Evolutionary conservation across 1,140 invertebrate species (phyloP).

Genomic region (Onthophagus taurus): DNA sequence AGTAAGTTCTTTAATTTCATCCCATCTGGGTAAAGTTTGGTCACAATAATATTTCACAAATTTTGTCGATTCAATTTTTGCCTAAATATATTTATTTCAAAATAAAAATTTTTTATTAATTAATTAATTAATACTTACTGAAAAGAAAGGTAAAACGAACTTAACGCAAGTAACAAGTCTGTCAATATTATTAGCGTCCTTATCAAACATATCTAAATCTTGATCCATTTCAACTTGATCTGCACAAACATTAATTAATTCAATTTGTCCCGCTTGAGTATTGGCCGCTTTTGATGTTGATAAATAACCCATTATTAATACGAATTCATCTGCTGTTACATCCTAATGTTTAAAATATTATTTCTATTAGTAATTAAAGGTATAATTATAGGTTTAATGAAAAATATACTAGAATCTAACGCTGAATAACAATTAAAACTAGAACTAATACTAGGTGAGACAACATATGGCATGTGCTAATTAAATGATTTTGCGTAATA

Average conservation of each 20-base stretch:
- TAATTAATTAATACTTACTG: slow-evolving; percentile 54
- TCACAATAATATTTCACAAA: slow-evolving; percentile 84
- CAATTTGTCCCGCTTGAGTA: slow-evolving; percentile 72
- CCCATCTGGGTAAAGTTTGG: slow-evolving; percentile 64
- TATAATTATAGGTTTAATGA: too few relatives aligned
- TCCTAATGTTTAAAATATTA: slow-evolving; percentile 46
- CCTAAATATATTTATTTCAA: slow-evolving; percentile 43
- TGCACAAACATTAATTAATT: slow-evolving; percentile 74
- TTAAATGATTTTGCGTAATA: too few relatives aligned
- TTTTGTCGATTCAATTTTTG: slow-evolving; percentile 75
- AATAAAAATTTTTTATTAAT: neutral
- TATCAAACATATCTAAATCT: slow-evolving; percentile 64
- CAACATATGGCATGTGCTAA: too few relatives aligned
- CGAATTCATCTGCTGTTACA: slow-evolving; percentile 86
- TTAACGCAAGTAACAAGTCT: slow-evolving; percentile 76
- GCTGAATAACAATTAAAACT: too few relatives aligned
- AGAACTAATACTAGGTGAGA: too few relatives aligned
- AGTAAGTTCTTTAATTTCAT: slow-evolving; percentile 44
- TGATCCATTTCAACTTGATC: slow-evolving; percentile 70
- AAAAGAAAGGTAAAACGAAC: slow-evolving; percentile 77
- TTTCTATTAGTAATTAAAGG: slow-evolving; percentile 10
- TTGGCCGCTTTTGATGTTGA: slow-evolving; percentile 69
- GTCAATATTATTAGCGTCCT: slow-evolving; percentile 66
- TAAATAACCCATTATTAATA: slow-evolving; percentile 78
- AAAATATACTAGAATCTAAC: too few relatives aligned